Evolutionary conservation across 2,797 vertebrate genomes (phyloP).

Genomic region (Enteromius argenteus): DNA sequence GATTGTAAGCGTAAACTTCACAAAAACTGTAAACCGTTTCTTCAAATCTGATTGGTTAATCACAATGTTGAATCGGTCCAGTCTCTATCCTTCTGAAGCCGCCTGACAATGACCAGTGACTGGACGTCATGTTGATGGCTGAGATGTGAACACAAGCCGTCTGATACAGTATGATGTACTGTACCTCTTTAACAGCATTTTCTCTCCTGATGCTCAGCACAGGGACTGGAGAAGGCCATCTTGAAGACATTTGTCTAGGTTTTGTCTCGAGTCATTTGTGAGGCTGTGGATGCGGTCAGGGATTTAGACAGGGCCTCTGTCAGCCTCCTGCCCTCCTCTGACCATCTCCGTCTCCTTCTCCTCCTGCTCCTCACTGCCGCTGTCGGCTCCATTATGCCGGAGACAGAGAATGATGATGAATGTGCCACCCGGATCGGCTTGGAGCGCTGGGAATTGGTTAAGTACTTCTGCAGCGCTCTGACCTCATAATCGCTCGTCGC

Average conservation of each 20-base stretch:
- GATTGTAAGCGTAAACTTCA: too few relatives aligned
- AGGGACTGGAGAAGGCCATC: slow-evolving; percentile 63
- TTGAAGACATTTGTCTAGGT: slow-evolving; percentile 77
- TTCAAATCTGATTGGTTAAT: too few relatives aligned
- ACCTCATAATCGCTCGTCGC: slow-evolving; percentile 85
- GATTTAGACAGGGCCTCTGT: slow-evolving; percentile 69
- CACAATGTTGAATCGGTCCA: not conserved
- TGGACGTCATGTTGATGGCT: not conserved
- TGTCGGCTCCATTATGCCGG: slow-evolving; percentile 86
- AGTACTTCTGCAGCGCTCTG: slow-evolving; percentile 91
- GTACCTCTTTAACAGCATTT: not conserved
- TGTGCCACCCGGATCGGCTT: slow-evolving; percentile 85
- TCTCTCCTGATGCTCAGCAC: slow-evolving; percentile 8
- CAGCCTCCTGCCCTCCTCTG: slow-evolving; percentile 75
- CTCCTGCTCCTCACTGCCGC: slow-evolving; percentile 73
- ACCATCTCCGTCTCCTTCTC: slow-evolving; percentile 65
- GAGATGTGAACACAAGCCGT: not conserved
- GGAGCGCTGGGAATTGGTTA: slow-evolving; percentile 93
- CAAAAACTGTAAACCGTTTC: too few relatives aligned
- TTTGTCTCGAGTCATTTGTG: slow-evolving; percentile 65
- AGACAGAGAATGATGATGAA: slow-evolving; percentile 93
- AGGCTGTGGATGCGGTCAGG: slow-evolving; percentile 69
- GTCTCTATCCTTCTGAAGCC: not conserved
- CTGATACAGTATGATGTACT: not conserved
- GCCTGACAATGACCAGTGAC: not conserved